Evolutionary conservation across 1,140 invertebrate genomes (phyloP), one percentile per base, ranked within the genome.

Genomic region (Patella vulgata): DNA sequence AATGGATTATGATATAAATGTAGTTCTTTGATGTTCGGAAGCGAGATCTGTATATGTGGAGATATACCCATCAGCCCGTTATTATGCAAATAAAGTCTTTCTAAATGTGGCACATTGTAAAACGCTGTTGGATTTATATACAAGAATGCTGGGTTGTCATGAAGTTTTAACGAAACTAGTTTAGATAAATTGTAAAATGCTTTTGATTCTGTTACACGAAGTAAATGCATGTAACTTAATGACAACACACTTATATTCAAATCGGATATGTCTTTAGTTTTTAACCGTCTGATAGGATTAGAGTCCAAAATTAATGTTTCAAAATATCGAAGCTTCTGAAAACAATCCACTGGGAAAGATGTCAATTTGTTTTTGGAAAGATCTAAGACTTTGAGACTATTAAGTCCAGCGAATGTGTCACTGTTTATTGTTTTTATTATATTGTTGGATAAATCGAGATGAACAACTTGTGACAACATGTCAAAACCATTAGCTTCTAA

Each of bases 1-100:
- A 87, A 68, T 14, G 84, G 84, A 59, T 87, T 87, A 17, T 81
- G 77, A 43, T 84, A 78, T 0, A 86, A 60, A 46, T 80, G 78
- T 14, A 86, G 75, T 43, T 80, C 70, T 19, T 69, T 51, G 6
- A 82, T 70, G 39, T 66, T 57, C 27, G 78, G 81, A 11, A 82
- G 59, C 8, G 57, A 62, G 0, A 72, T 54, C 8, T 77, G 59
- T 12, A 85, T 53, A 30, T 71, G 55, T 23, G 70, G 39, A 31
- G 79, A 73, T 33, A 86, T 52, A n/a, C 79, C 79, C 28, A 64
- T 64, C 3, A 86, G 67, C 36, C 77, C 72, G 51, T 85, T 85
- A 54, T 84, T 82, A 64, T 85, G 79, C 19, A 86, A 59, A 50
- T 79, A 74, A 11, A 86, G 74, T 17, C 73, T 68, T 28, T 73